These are phyloP conservation scores for Sturmia bella DNA, from an alignment of 2,888 invertebrate species.

Conservation along the genomic window DNA sequence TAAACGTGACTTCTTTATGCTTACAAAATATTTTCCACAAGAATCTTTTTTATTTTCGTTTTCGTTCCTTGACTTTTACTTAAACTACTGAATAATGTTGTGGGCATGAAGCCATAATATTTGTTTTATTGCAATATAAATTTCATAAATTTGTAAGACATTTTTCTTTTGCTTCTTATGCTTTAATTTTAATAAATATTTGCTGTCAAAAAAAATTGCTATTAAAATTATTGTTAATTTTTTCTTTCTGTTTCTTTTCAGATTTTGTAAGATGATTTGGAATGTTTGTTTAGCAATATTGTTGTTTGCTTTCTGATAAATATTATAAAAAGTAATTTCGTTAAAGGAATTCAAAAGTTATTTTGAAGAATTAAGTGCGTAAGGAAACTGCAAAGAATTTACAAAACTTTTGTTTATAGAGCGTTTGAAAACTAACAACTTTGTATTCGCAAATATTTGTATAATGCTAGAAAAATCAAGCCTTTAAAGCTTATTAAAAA, in stretches of 20 bases:
- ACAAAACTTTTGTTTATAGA: too few species aligned
- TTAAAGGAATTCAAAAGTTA: not conserved
- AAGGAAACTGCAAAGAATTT: too few species aligned
- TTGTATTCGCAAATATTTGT: too few species aligned
- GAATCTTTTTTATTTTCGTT: not conserved
- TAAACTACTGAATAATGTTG: not conserved
- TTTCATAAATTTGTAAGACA: constrained; percentile 24
- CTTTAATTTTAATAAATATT: constrained; percentile 42
- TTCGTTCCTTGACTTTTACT: not conserved
- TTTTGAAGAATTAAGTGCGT: too few species aligned
- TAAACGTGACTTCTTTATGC: constrained; percentile 58
- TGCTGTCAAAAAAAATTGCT: constrained; percentile 24
- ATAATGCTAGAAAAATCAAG: too few species aligned
- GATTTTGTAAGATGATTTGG: not conserved
- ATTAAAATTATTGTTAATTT: not conserved
- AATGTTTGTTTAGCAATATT: not conserved
- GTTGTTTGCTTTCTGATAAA: constrained; percentile 30
- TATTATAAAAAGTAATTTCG: constrained; percentile 46
- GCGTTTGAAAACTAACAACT: too few species aligned
- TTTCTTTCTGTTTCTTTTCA: not conserved
- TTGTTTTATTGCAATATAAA: constrained; percentile 43
- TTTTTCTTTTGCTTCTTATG: constrained; percentile 1
- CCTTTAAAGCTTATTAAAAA: too few species aligned
- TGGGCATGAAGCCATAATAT: constrained; percentile 21
- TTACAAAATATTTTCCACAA: constrained; percentile 2